phyloP scores from a whole-genome alignment of 2,888 invertebrate species.

The Tupiocoris notatus region DNA sequence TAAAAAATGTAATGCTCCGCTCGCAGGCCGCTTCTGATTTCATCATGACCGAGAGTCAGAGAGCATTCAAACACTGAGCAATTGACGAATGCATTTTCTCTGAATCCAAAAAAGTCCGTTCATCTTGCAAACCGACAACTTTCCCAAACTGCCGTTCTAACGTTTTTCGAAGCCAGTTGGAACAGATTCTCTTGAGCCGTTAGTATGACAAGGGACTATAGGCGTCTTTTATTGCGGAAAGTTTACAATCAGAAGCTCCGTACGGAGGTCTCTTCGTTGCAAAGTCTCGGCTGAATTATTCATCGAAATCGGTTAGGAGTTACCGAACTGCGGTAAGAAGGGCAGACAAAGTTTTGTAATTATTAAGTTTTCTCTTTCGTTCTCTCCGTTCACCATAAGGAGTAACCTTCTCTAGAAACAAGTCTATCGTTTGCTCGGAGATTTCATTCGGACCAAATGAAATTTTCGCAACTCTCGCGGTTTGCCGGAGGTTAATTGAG shows the following conservation, averaged over 20 bases:
- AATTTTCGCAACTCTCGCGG: background rate
- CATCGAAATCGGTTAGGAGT: conserved; percentile 22
- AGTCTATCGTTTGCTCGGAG: background rate
- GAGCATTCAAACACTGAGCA: too few relatives aligned
- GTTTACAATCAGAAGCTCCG: conserved; percentile 2
- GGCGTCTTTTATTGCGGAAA: conserved; percentile 22
- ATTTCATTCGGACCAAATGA: background rate
- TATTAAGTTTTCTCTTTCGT: background rate
- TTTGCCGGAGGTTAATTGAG: background rate
- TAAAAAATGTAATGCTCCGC: too few relatives aligned
- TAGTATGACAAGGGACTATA: too few relatives aligned
- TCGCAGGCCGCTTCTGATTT: too few relatives aligned
- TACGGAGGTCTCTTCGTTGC: background rate
- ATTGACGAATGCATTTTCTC: too few relatives aligned
- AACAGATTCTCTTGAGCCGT: too few relatives aligned
- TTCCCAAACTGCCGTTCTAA: too few relatives aligned
- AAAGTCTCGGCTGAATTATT: conserved; percentile 6
- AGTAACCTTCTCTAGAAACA: background rate
- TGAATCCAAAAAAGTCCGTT: too few relatives aligned
- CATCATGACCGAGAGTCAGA: too few relatives aligned
- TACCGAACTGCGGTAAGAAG: background rate
- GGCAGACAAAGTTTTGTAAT: background rate
- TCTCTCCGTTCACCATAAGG: background rate
- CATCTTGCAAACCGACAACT: too few relatives aligned
- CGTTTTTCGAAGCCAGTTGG: too few relatives aligned